phyloP scores from a whole-genome alignment of 53 echinoderm and acorn worm genomes.

The Paracentrotus lividus region DNA sequence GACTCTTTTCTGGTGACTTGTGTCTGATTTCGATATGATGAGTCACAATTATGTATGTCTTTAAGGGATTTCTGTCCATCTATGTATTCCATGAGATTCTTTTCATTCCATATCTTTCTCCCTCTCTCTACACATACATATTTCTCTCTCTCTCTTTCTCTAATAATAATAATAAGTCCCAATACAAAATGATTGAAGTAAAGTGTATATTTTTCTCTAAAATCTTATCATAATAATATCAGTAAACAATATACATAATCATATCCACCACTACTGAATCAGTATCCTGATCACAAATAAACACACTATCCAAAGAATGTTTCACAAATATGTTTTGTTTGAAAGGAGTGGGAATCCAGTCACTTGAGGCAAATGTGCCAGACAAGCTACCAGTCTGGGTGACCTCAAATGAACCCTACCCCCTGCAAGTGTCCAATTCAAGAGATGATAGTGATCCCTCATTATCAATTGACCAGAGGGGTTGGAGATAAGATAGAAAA shows the following conservation, averaged over 20 bases:
- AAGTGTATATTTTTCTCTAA: too few species aligned
- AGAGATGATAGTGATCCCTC: constrained; percentile 43
- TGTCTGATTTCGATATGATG: too few species aligned
- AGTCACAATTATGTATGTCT: too few species aligned
- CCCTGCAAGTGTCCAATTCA: constrained; percentile 38
- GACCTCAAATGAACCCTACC: constrained; percentile 60
- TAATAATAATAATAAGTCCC: neutral
- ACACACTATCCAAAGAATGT: neutral
- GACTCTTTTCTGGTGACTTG: too few species aligned
- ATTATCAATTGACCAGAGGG: constrained; percentile 20
- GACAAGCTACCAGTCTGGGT: constrained; percentile 6
- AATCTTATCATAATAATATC: too few species aligned
- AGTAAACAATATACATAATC: neutral
- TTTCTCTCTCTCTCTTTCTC: neutral
- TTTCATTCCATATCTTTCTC: neutral
- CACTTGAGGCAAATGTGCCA: neutral
- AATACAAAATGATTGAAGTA: too few species aligned
- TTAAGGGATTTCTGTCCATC: neutral
- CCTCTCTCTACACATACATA: neutral
- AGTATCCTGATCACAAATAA: neutral
- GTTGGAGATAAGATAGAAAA: constrained; percentile 41
- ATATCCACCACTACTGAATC: too few species aligned
- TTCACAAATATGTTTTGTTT: neutral
- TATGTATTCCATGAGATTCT: neutral
- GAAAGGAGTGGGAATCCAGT: neutral